Base-by-base conservation (phyloP, 1,140 invertebrate genomes). In the Lepidurus packardi region DNA sequence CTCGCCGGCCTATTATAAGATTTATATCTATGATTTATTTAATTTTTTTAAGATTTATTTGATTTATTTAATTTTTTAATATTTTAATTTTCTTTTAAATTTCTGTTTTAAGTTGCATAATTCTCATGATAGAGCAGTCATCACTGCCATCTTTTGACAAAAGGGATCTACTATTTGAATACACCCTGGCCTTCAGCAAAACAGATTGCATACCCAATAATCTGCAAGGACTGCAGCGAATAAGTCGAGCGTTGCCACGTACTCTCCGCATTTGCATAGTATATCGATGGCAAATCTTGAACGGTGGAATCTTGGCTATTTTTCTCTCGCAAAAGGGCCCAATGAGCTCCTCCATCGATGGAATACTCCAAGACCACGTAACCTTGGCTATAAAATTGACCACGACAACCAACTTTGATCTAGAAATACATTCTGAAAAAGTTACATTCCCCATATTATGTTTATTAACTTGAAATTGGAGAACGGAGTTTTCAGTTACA, bases 191-290 rank as follows among this genome's bases (percentile, higher is more conserved):
- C 34, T 34, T 34, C 34, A 34, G 34, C 34, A 34, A 34, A 47
- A n/a, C 13, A 77, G 34, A 73, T 76, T 78, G n/a, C 6, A 75
- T 47, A 86, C 86, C 86, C 86, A 84, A 85, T 86, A 73, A 85
- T 82, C 81, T 84, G 83, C 4, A 86, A 78, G 78, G 82, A 82
- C 78, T 83, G 82, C 9, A 87, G 79, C 34, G 86, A 85, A 5
- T 87, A 82, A 25, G 84, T 79, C n/a, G 85, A 79, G 74, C 86
- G 80, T 53, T 83, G 81, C 86, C 86, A 86, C 76, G 82, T 82
- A 11, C 81, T 79, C 11, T 84, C 83, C 9, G 82, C 83, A 24
- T 86, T 85, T 53, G 84, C 82, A 80, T 86, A 87, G 79, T 85
- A 87, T 0, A 86, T 79, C 21, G 85, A 85, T 0, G 84, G 80